Conservation (phyloP, 2,797 vertebrate genomes). For the Myotis pilosus region DNA sequence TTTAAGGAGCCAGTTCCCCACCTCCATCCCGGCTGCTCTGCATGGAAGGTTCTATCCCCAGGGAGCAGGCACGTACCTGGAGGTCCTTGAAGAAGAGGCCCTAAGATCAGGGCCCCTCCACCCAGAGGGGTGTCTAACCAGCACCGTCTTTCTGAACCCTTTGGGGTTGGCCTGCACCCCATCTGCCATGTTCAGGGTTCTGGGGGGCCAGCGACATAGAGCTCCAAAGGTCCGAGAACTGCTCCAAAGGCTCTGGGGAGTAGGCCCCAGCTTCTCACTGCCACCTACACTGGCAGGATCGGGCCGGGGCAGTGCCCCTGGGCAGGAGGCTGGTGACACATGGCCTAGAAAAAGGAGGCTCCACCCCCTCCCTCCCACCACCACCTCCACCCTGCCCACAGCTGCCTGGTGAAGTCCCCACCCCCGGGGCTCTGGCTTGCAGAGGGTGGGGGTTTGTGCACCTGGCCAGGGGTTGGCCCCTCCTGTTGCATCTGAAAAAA, state of each 20-base stretch:
- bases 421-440: background rate
- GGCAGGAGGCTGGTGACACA: constrained; percentile 57
- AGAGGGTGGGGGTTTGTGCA: background rate
- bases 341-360: constrained; percentile 65
- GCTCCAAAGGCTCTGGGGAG: background rate
- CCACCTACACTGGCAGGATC: background rate
- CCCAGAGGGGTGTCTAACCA: constrained; percentile 51
- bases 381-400: constrained; percentile 43
- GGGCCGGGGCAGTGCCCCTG: constrained; percentile 17
- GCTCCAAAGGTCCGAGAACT: background rate
- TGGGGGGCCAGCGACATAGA: constrained; percentile 63
- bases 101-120: background rate
- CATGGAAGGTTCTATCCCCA: background rate
- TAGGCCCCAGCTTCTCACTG: constrained; percentile 69
- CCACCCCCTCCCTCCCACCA: constrained; percentile 58
- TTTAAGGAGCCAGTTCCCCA: background rate
- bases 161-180: constrained; percentile 68
- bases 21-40: background rate
- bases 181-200: constrained; percentile 63
- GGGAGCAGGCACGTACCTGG: constrained; percentile 61
- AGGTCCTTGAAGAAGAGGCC: background rate
- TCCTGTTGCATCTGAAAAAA: background rate
- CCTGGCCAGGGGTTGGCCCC: background rate
- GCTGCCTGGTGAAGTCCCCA: background rate
- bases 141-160: constrained; percentile 73